phyloP scores from a whole-genome alignment of 2,113 vertebrate genomes.

The Procavia capensis region DNA sequence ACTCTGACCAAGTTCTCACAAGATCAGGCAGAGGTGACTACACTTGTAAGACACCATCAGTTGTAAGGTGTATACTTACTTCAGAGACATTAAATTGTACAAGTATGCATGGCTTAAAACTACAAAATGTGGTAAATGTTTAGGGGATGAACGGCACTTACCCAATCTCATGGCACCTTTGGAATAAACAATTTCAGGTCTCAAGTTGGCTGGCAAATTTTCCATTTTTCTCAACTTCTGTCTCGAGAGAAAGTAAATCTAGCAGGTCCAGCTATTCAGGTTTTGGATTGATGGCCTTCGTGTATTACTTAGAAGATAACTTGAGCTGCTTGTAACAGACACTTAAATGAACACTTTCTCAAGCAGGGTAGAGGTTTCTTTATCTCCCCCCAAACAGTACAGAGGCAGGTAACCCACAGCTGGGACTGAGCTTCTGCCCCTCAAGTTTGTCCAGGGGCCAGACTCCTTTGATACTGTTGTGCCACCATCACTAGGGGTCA shows the following conservation, averaged over 20 bases:
- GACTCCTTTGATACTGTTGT: background rate
- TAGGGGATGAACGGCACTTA: background rate
- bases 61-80: background rate
- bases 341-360: background rate
- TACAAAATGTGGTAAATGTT: background rate
- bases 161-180: background rate
- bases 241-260: conserved; percentile 2
- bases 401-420: accelerated
- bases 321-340: background rate
- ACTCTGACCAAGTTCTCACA: background rate
- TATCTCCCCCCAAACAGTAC: background rate
- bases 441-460: background rate
- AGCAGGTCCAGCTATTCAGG: background rate
- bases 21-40: background rate
- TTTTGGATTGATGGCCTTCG: background rate
- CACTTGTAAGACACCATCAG: background rate
- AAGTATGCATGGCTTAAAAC: background rate
- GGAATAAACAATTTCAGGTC: background rate
- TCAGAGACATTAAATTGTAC: background rate
- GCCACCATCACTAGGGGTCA: background rate
- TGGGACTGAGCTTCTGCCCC: background rate
- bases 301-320: background rate
- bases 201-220: background rate
- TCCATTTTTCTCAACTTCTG: background rate
- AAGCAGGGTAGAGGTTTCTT: background rate